Conservation (phyloP, 2,113 vertebrate genomes). For the Calcarius ornatus region DNA sequence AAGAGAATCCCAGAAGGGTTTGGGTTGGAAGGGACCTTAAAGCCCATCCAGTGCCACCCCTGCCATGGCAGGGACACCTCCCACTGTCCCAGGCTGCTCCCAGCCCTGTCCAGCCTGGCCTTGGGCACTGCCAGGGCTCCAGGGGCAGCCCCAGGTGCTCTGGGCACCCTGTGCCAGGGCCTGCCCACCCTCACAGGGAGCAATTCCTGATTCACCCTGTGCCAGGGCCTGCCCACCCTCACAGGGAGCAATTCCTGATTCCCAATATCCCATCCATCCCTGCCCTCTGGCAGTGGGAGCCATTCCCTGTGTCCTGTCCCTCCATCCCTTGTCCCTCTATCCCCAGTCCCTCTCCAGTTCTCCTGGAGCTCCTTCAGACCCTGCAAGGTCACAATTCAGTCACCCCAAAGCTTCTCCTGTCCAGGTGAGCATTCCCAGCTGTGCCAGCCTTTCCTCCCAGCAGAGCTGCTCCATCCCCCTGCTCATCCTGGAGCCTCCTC, state of each 20-base stretch:
- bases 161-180: neutral
- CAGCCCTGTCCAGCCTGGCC: neutral
- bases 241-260: rapidly evolving
- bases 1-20: neutral
- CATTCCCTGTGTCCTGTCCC: neutral
- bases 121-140: neutral
- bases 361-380: rapidly evolving
- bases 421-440: no score
- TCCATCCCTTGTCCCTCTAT: neutral
- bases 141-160: neutral
- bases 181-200: rapidly evolving
- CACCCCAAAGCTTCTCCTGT: neutral
- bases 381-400: rapidly evolving
- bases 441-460: no score
- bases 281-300: neutral
- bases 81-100: neutral
- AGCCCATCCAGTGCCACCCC: rapidly evolving
- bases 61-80: neutral
- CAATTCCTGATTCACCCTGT: neutral
- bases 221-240: neutral
- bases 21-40: rapidly evolving
- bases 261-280: rapidly evolving
- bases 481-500: neutral
- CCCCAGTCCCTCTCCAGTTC: rapidly evolving
- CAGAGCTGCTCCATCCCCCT: no score